These are phyloP conservation scores for Podarcis cretensis DNA, from an alignment of 2,113 vertebrate genomes.

Conservation along the genomic window DNA sequence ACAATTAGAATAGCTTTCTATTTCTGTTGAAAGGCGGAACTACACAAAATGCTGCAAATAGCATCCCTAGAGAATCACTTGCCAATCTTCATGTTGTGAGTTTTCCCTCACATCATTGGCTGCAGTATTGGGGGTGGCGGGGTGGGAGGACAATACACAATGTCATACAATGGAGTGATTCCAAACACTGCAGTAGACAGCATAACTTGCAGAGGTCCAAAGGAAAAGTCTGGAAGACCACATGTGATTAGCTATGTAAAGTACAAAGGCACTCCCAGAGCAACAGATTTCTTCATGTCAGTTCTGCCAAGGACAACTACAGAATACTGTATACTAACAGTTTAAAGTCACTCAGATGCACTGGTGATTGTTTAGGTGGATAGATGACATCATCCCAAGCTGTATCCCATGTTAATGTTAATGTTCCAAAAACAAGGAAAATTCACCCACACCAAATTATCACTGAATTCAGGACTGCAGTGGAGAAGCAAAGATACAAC, in stretches of 20 bases:
- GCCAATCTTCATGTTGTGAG: not conserved
- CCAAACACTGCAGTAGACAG: too few species aligned
- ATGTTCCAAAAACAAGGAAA: too few species aligned
- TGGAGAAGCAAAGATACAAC: not conserved
- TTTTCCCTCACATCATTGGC: not conserved
- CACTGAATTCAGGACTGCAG: not conserved
- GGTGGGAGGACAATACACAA: not conserved
- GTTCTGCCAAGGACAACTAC: too few species aligned
- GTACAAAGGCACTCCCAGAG: not conserved
- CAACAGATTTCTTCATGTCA: too few species aligned
- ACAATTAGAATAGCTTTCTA: too few species aligned
- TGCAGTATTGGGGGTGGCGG: not conserved
- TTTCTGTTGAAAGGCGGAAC: not conserved
- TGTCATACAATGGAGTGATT: not conserved
- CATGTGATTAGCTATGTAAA: not conserved
- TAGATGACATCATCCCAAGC: too few species aligned
- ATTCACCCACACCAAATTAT: not conserved
- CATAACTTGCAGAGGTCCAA: not conserved
- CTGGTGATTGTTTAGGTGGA: too few species aligned
- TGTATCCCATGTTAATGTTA: too few species aligned
- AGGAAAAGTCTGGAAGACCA: not conserved
- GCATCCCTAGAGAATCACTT: not conserved
- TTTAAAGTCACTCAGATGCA: not conserved
- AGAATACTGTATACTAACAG: not conserved
- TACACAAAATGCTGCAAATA: not conserved